Evolutionary conservation across 2,888 invertebrate genomes (phyloP), one percentile per base, ranked within the genome.

Genomic region (Drosophila algonquin): DNA sequence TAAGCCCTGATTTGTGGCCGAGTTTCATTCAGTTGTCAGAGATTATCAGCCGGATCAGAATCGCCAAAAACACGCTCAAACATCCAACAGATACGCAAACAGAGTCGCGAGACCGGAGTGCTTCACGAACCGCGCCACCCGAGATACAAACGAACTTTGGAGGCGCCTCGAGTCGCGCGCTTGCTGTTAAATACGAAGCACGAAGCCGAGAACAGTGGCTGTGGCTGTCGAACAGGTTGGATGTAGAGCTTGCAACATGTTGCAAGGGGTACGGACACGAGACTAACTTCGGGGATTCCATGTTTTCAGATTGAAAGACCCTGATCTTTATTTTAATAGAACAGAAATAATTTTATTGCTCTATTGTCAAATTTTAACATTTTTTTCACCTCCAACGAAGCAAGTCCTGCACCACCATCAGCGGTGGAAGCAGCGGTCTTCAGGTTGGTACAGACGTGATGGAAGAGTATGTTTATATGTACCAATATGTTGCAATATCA

Each of bases 61-160:
- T 62, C 60, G 51, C 21, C 21, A 16, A 3, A 50, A 24, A 40
- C 63, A 57, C 54, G 47, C 59, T 40, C n/a, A 40, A 40, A 40
- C 52, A n/a, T 48, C 46, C 62, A 24, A 48, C 45, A 50, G 12
- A n/a, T 5, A 45, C 67, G 67, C 7, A n/a, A 54, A 55, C 40
- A 18, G 40, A 35, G 57, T 40, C 45, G 18, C 16, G 12, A 18
- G 12, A 18, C 24, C 46, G 67, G 53, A 47, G 16, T 54, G 35
- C 16, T 30, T 35, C 16, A 47, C 73, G 45, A 58, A 67, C 85
- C 85, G 73, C 61, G 58, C 77, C 51, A 10, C 35, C 45, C 71
- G 77, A 86, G 73, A 78, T 76, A 60, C 76, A 83, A 84, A 89
- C 81, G 89, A 89, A 83, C 74, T 89, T 91, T 90, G 90, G 85